A percentile compares a stretch with the other conserved stretches of the same genome.
Evolutionary conservation across 1,140 invertebrate species (phyloP).

Genomic region (Lordiphosa collinella): DNA sequence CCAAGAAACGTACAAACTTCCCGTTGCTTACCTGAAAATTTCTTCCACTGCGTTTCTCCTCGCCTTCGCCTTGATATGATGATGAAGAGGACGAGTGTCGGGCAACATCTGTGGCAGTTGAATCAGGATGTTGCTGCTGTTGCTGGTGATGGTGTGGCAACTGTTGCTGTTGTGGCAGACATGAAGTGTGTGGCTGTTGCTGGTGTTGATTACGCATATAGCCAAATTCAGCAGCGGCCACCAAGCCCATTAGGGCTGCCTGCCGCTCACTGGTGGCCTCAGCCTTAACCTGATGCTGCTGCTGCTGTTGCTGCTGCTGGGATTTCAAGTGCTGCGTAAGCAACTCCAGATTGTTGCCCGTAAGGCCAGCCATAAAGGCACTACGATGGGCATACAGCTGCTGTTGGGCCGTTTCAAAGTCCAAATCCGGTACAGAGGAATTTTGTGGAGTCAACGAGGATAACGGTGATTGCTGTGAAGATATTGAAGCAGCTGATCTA

Average conservation of each 20-base stretch:
- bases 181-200: conserved; percentile 39
- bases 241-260: conserved; percentile 59
- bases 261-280: conserved; percentile 39
- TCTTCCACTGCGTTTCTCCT: conserved; percentile 71
- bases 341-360: conserved; percentile 68
- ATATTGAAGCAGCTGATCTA: conserved; percentile 46
- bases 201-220: conserved; percentile 76
- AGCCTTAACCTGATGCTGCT: conserved; percentile 34
- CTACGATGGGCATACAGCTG: conserved; percentile 74
- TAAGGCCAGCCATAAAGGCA: conserved; percentile 72
- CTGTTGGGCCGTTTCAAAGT: conserved; percentile 69
- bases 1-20: conserved; percentile 41
- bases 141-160: conserved; percentile 45
- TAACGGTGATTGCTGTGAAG: conserved; percentile 58
- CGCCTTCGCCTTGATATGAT: conserved; percentile 65
- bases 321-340: conserved; percentile 68
- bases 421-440: conserved; percentile 32
- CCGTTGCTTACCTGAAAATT: conserved; percentile 79
- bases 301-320: conserved; percentile 49
- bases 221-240: conserved; percentile 59
- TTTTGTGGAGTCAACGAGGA: conserved; percentile 47
- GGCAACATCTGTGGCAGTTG: conserved; percentile 73
- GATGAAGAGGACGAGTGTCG: conserved; percentile 67
- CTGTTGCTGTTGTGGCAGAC: conserved; percentile 36
- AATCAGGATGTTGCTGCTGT: conserved; percentile 78